Percentiles rank a stretch among this genome's conserved stretches.
These are phyloP conservation scores for Zaprionus inermis DNA, from an alignment of 1,140 invertebrate species.

Conservation along the genomic window DNA sequence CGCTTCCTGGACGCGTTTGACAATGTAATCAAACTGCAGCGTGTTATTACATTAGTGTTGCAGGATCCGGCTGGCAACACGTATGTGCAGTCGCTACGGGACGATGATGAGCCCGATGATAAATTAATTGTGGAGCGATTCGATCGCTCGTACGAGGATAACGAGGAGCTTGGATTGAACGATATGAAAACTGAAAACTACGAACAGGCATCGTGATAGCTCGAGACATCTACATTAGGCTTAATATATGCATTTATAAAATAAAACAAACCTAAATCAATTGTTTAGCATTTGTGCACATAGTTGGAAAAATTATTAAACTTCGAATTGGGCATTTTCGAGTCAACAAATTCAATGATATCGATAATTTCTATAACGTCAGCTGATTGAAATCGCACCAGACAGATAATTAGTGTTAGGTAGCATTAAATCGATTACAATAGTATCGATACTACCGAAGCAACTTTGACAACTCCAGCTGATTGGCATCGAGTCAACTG, in stretches of 20 bases:
- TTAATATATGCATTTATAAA: constrained; percentile 34
- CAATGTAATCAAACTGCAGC: constrained; percentile 88
- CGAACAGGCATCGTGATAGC: constrained; percentile 62
- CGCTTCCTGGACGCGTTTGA: constrained; percentile 90
- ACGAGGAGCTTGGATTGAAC: constrained; percentile 97
- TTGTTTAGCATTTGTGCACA: not conserved
- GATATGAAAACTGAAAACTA: constrained; percentile 96
- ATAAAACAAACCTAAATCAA: constrained; percentile 2
- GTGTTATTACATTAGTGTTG: constrained; percentile 91
- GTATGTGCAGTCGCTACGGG: constrained; percentile 94
- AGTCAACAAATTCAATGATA: too few relatives aligned
- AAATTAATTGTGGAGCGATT: constrained; percentile 92
- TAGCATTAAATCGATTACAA: not conserved
- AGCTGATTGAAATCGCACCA: not conserved
- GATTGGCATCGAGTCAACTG: constrained; percentile 24
- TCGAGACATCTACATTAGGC: not conserved
- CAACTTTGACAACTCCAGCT: constrained; percentile 28
- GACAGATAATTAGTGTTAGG: not conserved
- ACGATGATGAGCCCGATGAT: constrained; percentile 88
- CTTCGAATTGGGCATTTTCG: too few relatives aligned
- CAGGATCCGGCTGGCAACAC: constrained; percentile 99
- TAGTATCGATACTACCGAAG: not conserved
- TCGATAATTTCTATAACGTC: not conserved
- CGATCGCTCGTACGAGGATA: constrained; percentile 94
- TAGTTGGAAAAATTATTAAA: not conserved